A percentile compares a stretch with the other conserved stretches of the same genome.
phyloP scores from a whole-genome alignment of 2,797 vertebrate genomes.

The Malacoctenus gilli region DNA sequence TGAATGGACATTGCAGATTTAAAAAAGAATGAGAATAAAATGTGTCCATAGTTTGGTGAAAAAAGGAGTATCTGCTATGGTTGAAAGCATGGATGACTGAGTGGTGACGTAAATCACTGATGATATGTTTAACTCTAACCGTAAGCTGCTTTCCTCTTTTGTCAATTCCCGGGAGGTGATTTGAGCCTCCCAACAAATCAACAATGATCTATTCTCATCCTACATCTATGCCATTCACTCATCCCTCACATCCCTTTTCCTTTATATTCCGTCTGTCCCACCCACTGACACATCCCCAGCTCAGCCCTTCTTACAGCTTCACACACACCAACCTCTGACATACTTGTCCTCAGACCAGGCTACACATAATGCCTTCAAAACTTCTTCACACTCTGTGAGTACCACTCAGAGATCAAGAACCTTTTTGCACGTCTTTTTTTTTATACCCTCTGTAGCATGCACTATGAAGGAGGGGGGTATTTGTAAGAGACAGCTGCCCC shows the following conservation, averaged over 20 bases:
- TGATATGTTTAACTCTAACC: conserved; percentile 49
- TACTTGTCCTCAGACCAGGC: conserved; percentile 23
- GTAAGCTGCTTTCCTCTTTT: conserved; percentile 15
- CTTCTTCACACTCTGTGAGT: conserved; percentile 40
- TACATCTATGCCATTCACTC: conserved; percentile 62
- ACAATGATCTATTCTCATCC: conserved; percentile 43
- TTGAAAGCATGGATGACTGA: neutral
- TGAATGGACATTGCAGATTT: conserved; percentile 1
- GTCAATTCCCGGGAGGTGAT: conserved; percentile 27
- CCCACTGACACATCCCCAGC: conserved; percentile 49
- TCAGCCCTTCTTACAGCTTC: conserved; percentile 43
- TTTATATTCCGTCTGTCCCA: conserved; percentile 31
- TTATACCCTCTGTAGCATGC: conserved; percentile 40
- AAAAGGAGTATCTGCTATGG: conserved; percentile 12
- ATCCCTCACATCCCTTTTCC: conserved; percentile 38
- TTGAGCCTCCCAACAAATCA: conserved; percentile 9
- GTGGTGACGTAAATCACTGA: conserved; percentile 22
- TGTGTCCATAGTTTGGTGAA: conserved; percentile 5
- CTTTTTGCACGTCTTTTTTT: conserved; percentile 51
- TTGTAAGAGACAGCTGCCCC: conserved; percentile 68
- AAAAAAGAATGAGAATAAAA: conserved; percentile 1
- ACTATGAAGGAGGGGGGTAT: conserved; percentile 10
- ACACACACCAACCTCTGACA: conserved; percentile 54
- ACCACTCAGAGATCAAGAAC: conserved; percentile 51
- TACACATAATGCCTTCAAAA: conserved; percentile 26